Conservation (phyloP, 2,113 vertebrate genomes). For the Erpornis zantholeuca region DNA sequence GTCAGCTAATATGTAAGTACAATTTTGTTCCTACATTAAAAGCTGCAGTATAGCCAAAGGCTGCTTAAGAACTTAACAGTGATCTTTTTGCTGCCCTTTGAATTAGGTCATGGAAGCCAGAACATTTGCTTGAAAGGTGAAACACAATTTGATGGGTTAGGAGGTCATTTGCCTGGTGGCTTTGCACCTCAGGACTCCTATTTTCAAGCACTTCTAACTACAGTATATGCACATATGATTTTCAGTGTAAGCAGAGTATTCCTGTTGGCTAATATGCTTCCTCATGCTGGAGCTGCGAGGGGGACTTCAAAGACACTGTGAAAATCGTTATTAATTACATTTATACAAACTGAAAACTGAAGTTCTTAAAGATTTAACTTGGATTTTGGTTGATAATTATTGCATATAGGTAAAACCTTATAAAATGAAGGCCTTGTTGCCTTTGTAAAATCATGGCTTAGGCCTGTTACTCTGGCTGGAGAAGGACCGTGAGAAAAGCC, state of each 20-base stretch:
- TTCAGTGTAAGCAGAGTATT: background rate
- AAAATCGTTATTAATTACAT: background rate
- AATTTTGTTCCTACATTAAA: background rate
- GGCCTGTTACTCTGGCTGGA: too few relatives aligned
- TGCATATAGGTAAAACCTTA: too few relatives aligned
- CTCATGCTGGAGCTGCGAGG: background rate
- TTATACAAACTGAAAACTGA: background rate
- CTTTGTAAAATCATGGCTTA: too few relatives aligned
- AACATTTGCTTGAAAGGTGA: background rate
- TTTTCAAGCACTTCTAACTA: background rate
- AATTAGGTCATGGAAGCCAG: background rate
- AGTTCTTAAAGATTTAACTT: background rate
- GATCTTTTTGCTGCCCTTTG: background rate
- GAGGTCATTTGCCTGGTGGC: background rate
- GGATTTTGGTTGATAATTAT: background rate
- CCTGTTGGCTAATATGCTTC: background rate
- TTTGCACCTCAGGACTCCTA: background rate
- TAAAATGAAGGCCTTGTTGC: too few relatives aligned
- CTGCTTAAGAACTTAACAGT: background rate
- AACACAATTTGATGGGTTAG: background rate
- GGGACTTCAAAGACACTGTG: background rate
- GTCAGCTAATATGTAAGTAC: background rate
- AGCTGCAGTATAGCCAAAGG: background rate
- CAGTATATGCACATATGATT: background rate
- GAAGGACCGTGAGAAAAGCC: too few relatives aligned